Conservation (phyloP, 2,113 vertebrate genomes). For the Apteryx mantelli region DNA sequence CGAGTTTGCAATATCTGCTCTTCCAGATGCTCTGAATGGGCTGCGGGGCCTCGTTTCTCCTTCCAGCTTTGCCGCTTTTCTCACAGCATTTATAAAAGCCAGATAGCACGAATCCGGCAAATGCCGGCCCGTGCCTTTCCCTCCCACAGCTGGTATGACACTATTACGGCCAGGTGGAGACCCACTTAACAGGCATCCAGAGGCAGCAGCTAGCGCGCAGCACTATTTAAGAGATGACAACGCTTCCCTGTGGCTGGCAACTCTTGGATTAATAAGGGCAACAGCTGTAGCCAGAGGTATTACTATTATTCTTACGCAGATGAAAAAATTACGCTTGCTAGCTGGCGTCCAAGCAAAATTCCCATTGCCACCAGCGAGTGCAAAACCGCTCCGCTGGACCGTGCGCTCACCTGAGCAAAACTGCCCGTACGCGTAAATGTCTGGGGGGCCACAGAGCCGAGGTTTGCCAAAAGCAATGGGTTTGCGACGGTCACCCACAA, state of each 20-base stretch:
- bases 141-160: background rate
- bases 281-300: background rate
- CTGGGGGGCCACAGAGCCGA: background rate
- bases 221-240: background rate
- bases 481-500: background rate
- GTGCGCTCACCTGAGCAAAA: fast-evolving
- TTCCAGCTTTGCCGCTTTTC: background rate
- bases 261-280: background rate
- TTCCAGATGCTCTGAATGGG: background rate
- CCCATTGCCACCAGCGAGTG: background rate
- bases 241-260: background rate
- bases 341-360: background rate
- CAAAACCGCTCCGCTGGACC: background rate
- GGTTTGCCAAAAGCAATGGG: background rate
- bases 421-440: background rate
- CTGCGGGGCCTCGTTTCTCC: background rate
- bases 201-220: background rate
- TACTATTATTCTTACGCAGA: background rate
- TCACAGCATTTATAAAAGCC: background rate
- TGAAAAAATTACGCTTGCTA: background rate
- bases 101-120: background rate
- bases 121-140: background rate
- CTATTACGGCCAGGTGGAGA: background rate
- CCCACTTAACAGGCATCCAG: background rate
- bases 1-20: background rate